Evolutionary conservation across 2,797 vertebrate species (phyloP), one percentile per base, ranked within the genome.

Genomic region (Oophaga sylvatica): DNA sequence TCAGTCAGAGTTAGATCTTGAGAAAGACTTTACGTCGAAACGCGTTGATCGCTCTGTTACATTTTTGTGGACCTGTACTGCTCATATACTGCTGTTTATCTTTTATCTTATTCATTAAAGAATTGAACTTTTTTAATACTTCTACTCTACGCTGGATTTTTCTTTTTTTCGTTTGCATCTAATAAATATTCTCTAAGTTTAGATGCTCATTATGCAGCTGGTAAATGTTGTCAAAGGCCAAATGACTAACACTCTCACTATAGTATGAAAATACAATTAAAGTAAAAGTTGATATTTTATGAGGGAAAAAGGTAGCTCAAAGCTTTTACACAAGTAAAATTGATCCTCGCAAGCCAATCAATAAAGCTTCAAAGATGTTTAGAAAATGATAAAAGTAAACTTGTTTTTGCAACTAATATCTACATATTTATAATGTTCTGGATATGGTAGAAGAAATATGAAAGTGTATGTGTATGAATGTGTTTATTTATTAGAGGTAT

Each of bases 241-340:
- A 26, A 15, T 53, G 53, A 77, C 45, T 53, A 9, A 22, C 13
- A 29, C 53, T 56, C 19, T 77, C 4, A 22, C 73, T 15, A n/a
- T n/a, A 29, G 1, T 57, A 57, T 45, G 12, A n/a, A 15, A 53
- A 26, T 57, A 29, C 48, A 59, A 78, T 17, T 15, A 26, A 59
- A 31, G 15, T 78, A 29, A 59, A 77, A 29, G 8, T 16, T 78
- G 2, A 29, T 78, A n/a, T 78, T 78, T 59, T 59, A 59, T 59
- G 48, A 57, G 75, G 48, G 22, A 1, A 57, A 57, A 77, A 45
- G 8, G 57, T 26, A 70, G 0, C 13, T 17, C 26, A 17, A 78
- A 78, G 53, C 76, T 59, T 57, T 78, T 59, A 78, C 76, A 77
- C n/a, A 59, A 59, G n/a, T 26, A 16, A 29, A 56, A 78, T 78